These are phyloP conservation scores for Sympetrum striolatum DNA, from an alignment of 2,888 invertebrate genomes.

Conservation along the genomic window DNA sequence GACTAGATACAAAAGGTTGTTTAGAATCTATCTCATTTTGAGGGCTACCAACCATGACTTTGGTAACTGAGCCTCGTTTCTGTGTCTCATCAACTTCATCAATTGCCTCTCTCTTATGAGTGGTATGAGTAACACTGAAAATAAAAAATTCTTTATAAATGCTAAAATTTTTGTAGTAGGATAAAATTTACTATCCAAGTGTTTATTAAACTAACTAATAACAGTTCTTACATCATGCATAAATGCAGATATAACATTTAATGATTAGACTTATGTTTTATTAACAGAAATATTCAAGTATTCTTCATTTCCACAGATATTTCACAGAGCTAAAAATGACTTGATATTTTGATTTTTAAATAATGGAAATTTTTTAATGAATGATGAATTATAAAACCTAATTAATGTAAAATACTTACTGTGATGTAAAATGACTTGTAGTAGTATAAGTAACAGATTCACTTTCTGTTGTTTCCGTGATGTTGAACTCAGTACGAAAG, in stretches of 20 bases:
- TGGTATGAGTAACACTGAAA: conserved; percentile 5
- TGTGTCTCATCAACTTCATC: conserved; percentile 23
- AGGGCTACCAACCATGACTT: conserved; percentile 19
- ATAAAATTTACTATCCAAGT: too few relatives aligned
- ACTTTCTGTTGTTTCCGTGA: conserved; percentile 64
- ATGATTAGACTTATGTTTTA: too few relatives aligned
- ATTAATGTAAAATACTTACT: not conserved
- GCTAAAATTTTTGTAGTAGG: not conserved
- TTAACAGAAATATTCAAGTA: too few relatives aligned
- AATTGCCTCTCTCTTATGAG: conserved; percentile 11
- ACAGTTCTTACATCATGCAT: too few relatives aligned
- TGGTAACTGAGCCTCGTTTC: conserved; percentile 28
- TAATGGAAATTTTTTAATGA: too few relatives aligned
- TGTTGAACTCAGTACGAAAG: conserved; percentile 84
- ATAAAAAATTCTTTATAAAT: not conserved
- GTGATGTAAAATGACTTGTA: conserved; percentile 67
- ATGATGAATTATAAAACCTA: not conserved
- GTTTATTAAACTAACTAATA: too few relatives aligned
- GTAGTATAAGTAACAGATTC: conserved; percentile 63
- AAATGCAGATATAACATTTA: too few relatives aligned
- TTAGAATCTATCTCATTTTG: not conserved
- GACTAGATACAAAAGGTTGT: not conserved
- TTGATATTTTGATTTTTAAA: too few relatives aligned
- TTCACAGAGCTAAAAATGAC: too few relatives aligned
- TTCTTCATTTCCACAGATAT: too few relatives aligned